phyloP scores from a whole-genome alignment of 2,113 vertebrate genomes.

The Hystrix cristata region DNA sequence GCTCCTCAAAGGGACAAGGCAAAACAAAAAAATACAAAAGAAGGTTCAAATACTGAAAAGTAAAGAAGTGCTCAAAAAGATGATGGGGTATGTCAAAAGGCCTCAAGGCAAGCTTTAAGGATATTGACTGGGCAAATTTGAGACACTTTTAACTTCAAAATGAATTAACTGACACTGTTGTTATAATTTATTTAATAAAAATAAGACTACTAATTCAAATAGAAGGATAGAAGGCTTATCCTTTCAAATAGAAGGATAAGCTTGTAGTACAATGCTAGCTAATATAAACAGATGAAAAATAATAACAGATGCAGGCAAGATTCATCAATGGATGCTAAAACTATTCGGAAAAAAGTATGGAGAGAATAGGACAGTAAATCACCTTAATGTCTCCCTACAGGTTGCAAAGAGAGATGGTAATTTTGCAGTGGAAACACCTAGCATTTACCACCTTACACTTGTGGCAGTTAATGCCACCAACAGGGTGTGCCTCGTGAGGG shows the following conservation, averaged over 20 bases:
- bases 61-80: background rate
- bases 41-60: background rate
- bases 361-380: background rate
- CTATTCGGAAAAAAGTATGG: background rate
- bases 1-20: background rate
- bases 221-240: background rate
- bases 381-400: background rate
- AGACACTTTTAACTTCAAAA: background rate
- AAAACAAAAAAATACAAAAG: background rate
- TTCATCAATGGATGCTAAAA: background rate
- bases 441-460: background rate
- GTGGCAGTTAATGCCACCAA: background rate
- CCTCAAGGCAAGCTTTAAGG: background rate
- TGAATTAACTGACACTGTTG: background rate
- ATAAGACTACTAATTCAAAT: constrained; percentile 18
- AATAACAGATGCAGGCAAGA: constrained; percentile 13
- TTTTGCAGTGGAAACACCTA: background rate
- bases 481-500: background rate
- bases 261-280: background rate
- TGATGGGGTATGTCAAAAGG: background rate
- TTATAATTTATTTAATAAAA: constrained; percentile 41
- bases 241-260: background rate
- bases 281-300: constrained; percentile 2
- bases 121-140: background rate
- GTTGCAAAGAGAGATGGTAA: background rate